Evolutionary conservation across 2,888 invertebrate species (phyloP).

Genomic region (Luperina testacea): DNA sequence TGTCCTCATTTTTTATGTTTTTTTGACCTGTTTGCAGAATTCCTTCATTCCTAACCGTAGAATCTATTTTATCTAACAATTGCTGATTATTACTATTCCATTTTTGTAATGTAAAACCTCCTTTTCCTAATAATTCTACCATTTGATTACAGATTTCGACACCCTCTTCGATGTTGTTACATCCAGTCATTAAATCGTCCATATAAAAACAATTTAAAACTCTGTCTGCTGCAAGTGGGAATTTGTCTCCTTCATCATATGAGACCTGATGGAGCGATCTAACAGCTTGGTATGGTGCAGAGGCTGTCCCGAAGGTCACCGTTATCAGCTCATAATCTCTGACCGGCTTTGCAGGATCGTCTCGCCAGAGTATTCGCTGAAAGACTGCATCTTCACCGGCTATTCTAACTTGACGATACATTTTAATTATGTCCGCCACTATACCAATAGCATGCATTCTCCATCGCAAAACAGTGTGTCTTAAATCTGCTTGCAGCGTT

Average conservation of each 20-base stretch:
- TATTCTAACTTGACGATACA: slow-evolving; percentile 30
- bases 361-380: slow-evolving; percentile 14
- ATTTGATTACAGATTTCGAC: slow-evolving; percentile 26
- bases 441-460: not conserved
- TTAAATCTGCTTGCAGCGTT: not conserved
- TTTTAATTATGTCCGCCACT: slow-evolving; percentile 29
- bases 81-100: slow-evolving; percentile 24
- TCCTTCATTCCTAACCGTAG: not conserved
- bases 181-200: too few species aligned
- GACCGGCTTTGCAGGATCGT: too few species aligned
- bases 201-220: too few species aligned
- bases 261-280: too few species aligned
- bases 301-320: too few species aligned
- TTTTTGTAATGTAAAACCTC: slow-evolving; percentile 17
- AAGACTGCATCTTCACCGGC: slow-evolving; percentile 8
- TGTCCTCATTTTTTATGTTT: not conserved
- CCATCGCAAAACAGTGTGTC: slow-evolving; percentile 20
- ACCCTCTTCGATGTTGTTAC: slow-evolving; percentile 16
- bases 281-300: too few species aligned
- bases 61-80: slow-evolving; percentile 19
- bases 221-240: too few species aligned
- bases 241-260: too few species aligned
- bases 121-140: slow-evolving; percentile 21
- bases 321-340: too few species aligned
- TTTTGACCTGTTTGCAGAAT: not conserved